These are phyloP conservation scores for Pipistrellus pygmaeus DNA, from an alignment of 2,797 vertebrate species.

Conservation along the genomic window DNA sequence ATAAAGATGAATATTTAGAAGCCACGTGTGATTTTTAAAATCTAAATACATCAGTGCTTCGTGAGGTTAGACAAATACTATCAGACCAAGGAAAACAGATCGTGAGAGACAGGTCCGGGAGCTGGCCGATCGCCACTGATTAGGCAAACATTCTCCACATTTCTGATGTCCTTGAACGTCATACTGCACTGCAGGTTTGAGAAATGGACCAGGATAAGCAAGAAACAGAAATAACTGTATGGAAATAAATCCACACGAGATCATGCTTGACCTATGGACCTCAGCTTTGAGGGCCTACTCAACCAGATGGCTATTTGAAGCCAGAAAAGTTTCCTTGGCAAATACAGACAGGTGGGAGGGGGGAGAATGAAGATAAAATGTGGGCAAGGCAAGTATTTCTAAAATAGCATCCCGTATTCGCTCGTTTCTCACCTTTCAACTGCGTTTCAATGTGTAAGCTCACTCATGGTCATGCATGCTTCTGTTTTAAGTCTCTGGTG, in stretches of 20 bases:
- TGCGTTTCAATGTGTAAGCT: constrained; percentile 48
- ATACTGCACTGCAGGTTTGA: not conserved
- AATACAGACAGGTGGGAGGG: not conserved
- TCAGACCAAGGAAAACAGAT: not conserved
- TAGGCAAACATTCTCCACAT: not conserved
- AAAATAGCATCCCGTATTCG: constrained; percentile 34
- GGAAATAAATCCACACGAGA: constrained; percentile 49
- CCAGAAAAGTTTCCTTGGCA: constrained; percentile 42
- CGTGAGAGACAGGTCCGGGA: not conserved
- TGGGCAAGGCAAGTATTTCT: not conserved
- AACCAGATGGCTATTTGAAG: constrained; percentile 71
- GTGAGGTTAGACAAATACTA: constrained; percentile 42
- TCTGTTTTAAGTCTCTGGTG: constrained; percentile 38
- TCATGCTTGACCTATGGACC: constrained; percentile 24
- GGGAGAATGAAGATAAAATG: not conserved
- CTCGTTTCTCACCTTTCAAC: constrained; percentile 61
- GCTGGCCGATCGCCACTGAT: not conserved
- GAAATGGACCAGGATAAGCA: constrained; percentile 53
- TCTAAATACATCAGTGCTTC: constrained; percentile 17
- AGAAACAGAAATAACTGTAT: constrained; percentile 48
- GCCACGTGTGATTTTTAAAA: not conserved
- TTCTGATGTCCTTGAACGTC: constrained; percentile 45
- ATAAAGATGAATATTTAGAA: constrained; percentile 29
- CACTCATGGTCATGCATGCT: not conserved
- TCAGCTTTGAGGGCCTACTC: constrained; percentile 53